Evolutionary conservation across 2,113 vertebrate species (phyloP).

Genomic region (Syngnathoides biaculeatus): DNA sequence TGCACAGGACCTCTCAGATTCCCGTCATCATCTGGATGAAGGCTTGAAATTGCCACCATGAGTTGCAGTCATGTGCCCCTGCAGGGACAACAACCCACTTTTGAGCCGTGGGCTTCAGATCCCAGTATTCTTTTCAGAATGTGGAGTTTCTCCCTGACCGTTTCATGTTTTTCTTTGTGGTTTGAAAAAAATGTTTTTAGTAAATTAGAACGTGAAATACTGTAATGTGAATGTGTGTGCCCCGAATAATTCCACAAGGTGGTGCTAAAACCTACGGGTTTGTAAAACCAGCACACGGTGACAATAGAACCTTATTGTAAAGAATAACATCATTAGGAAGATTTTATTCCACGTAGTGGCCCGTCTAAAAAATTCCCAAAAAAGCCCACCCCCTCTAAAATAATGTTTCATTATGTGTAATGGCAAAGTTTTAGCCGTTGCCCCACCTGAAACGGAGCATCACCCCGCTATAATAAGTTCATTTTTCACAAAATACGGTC

Average conservation of each 20-base stretch:
- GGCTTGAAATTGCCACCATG: conserved; percentile 64
- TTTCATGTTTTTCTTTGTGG: not conserved
- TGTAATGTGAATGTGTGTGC: not conserved
- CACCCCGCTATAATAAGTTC: no score
- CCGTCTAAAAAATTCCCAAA: no score
- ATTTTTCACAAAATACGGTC: no score
- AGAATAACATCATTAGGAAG: no score
- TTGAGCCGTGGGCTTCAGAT: conserved; percentile 15
- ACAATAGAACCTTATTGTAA: no score
- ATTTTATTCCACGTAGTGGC: no score
- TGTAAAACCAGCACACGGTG: no score
- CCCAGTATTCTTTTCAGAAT: conserved; percentile 15
- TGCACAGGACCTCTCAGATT: conserved; percentile 1
- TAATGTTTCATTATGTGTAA: no score
- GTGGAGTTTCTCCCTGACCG: not conserved
- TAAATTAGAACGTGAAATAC: not conserved
- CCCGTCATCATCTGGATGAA: conserved; percentile 9
- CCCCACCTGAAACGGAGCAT: no score
- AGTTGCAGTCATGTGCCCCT: conserved; percentile 50
- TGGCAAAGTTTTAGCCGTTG: no score
- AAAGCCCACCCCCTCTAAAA: no score
- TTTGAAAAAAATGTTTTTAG: not conserved
- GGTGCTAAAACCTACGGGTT: not conserved
- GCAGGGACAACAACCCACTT: conserved; percentile 27
- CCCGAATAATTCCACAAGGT: not conserved